Percentiles rank a stretch among this genome's conserved stretches.
Evolutionary conservation across 2,888 invertebrate species (phyloP).

Genomic region (Agrochola circellaris): DNA sequence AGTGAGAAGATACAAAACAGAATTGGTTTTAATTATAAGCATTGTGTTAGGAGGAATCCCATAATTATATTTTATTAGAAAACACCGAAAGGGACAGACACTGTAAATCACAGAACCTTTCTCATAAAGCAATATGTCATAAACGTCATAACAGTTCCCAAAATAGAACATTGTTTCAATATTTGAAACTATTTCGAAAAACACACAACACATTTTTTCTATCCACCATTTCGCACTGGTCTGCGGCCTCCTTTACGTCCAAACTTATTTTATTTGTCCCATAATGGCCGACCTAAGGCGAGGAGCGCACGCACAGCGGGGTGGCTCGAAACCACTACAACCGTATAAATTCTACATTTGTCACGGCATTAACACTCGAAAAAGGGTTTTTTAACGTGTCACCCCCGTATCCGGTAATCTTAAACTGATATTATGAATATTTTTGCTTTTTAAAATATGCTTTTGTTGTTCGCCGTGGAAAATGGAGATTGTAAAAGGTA

Average conservation of each 20-base stretch:
- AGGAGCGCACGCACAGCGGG: conserved; percentile 82
- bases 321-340: conserved; percentile 79
- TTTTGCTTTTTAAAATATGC: conserved; percentile 77
- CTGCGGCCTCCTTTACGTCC: conserved; percentile 61
- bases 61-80: conserved; percentile 31
- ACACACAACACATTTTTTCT: conserved; percentile 47
- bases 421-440: conserved; percentile 77
- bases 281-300: conserved; percentile 73
- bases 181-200: conserved; percentile 30
- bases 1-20: background rate
- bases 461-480: conserved; percentile 82
- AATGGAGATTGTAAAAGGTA: conserved; percentile 52
- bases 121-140: conserved; percentile 45
- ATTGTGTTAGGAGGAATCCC: conserved; percentile 5
- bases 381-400: conserved; percentile 90
- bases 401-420: conserved; percentile 88
- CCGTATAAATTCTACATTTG: conserved; percentile 90
- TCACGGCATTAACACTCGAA: conserved; percentile 90
- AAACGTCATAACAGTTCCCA: conserved; percentile 48
- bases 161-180: conserved; percentile 52
- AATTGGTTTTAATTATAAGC: conserved; percentile 18
- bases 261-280: conserved; percentile 70
- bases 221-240: conserved; percentile 58
- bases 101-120: conserved; percentile 37
- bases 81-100: conserved; percentile 16